Base-by-base conservation (phyloP, 1,140 invertebrate species). In the Listronotus bonariensis region DNA sequence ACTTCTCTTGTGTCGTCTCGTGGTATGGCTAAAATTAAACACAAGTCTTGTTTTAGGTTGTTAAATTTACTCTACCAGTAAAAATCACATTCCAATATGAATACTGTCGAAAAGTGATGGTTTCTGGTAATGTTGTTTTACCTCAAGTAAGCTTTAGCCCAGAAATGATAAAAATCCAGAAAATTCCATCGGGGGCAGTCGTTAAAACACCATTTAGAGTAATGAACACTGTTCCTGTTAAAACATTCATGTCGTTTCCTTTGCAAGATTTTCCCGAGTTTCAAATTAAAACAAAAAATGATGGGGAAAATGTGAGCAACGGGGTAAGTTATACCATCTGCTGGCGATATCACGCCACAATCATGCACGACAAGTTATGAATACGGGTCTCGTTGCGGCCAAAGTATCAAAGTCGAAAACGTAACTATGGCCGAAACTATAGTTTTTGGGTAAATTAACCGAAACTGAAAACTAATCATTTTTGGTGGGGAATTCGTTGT, bases 161-260 rank as follows among this genome's bases (percentile, higher is more conserved):
- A 1, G 49, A 67, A n/a, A 55, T 52, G n/a, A 53, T 72, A n/a
- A 67, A 70, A 43, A 59, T 68, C 10, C 42, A 12, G n/a, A 72
- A 72, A 42, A 67, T 72, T 14, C 49, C 56, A 2, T 45, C 63
- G 8, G 60, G 63, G n/a, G 53, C 58, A 15, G 49, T 52, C 9
- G 34, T 64, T 8, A 59, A 41, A 12, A 46, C 32, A 10, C 54
- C 46, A 9, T 70, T 72, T 46, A 68, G 58, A 58, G 36, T 72
- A 7, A 38, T 42, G 11, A 70, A 68, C 40, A 45, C 40, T 4
- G 31, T 46, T 3, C 10, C 17, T 6, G 15, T 57, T 15, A 15
- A 17, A 11, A 61, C 52, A 12, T 54, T 18, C 6, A 40, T 72
- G 1, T 34, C 14, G 8, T 72, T 72, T 42, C 18, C 31, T 2